A percentile compares a stretch with the other conserved stretches of the same genome.
These are phyloP conservation scores for Meloidogyne exigua DNA, from an alignment of 1,140 invertebrate genomes.

Conservation along the genomic window DNA sequence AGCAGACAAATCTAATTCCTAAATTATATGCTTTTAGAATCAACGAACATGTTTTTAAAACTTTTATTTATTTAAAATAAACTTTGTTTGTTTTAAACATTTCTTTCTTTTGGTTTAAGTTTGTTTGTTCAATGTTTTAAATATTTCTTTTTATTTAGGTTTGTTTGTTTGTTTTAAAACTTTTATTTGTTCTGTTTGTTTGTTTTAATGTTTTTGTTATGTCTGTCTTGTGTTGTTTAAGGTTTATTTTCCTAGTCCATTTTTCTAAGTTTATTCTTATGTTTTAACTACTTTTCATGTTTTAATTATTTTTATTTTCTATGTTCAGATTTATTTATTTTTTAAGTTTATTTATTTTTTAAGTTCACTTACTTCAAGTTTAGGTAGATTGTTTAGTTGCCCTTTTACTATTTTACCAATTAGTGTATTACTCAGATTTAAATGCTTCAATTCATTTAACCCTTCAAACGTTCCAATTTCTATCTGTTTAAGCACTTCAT, in stretches of 20 bases:
- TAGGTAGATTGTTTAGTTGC: slow-evolving; percentile 4
- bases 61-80: no score
- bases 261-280: background rate
- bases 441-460: slow-evolving; percentile 23
- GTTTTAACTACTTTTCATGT: background rate
- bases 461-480: slow-evolving; percentile 29
- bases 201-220: background rate
- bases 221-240: no score
- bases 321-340: background rate
- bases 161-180: no score
- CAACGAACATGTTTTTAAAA: no score
- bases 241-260: background rate
- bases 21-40: background rate
- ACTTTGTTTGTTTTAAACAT: no score
- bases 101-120: no score
- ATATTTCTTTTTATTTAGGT: no score
- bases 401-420: slow-evolving; percentile 15
- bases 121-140: no score
- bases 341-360: background rate
- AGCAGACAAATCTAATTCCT: slow-evolving; percentile 42
- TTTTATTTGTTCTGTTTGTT: no score
- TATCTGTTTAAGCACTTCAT: slow-evolving; percentile 35
- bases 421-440: slow-evolving; percentile 36
- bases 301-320: background rate
- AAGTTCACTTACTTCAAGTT: slow-evolving; percentile 11